Percentiles rank a stretch among this genome's conserved stretches.
phyloP scores from a whole-genome alignment of 1,140 invertebrate genomes.

The Bactericera cockerelli region DNA sequence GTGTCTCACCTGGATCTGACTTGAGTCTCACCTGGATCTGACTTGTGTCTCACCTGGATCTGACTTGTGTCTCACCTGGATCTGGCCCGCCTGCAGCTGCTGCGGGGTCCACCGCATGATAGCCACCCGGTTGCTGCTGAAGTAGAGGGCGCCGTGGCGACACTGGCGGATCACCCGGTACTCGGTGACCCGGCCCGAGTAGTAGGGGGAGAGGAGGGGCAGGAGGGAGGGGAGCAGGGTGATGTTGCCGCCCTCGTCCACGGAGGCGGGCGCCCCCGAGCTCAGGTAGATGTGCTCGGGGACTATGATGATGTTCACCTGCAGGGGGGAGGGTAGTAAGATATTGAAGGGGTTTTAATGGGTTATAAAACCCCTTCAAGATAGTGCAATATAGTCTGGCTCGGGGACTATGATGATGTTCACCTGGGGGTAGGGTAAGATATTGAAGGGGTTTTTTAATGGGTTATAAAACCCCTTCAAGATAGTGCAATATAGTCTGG shows the following conservation, averaged over 20 bases:
- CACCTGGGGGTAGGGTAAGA: constrained; percentile 26
- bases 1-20: too few relatives aligned
- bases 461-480: too few relatives aligned
- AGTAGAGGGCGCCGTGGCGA: constrained; percentile 48
- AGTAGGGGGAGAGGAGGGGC: constrained; percentile 56
- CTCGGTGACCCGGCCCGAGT: constrained; percentile 51
- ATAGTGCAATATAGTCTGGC: too few relatives aligned
- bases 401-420: constrained; percentile 58
- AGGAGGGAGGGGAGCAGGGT: constrained; percentile 36
- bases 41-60: too few relatives aligned
- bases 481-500: too few relatives aligned
- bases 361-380: too few relatives aligned
- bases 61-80: constrained; percentile 34
- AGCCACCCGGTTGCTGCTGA: constrained; percentile 20
- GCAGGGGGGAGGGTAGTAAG: too few relatives aligned
- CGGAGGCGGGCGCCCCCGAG: constrained; percentile 39
- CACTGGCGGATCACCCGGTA: constrained; percentile 58
- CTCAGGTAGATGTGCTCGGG: constrained; percentile 61
- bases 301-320: too few relatives aligned
- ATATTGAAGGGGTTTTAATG: too few relatives aligned
- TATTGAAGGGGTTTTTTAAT: too few relatives aligned
- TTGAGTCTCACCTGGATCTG: too few relatives aligned
- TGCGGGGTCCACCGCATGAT: constrained; percentile 41
- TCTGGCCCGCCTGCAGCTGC: constrained; percentile 45
- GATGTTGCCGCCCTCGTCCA: constrained; percentile 52